Conservation (phyloP, 2,113 vertebrate genomes). For the Syrrhaptes paradoxus region DNA sequence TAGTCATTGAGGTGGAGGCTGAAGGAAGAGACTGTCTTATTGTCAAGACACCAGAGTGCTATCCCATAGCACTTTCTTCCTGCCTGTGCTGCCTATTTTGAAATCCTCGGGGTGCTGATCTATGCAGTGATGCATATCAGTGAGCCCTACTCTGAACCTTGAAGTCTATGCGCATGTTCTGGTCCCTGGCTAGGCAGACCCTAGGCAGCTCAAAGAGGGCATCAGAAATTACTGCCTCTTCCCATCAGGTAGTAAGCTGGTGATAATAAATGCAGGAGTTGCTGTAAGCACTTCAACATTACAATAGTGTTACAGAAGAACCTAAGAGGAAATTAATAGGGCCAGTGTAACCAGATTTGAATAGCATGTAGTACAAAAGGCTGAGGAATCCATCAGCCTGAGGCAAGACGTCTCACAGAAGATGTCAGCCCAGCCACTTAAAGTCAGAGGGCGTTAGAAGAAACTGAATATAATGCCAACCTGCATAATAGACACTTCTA, state of each 20-base stretch:
- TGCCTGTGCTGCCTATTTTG: background rate
- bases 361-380: background rate
- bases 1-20: background rate
- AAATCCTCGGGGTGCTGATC: background rate
- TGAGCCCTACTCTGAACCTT: background rate
- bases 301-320: background rate
- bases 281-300: background rate
- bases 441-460: background rate
- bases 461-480: background rate
- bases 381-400: conserved; percentile 17
- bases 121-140: background rate
- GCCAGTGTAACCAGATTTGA: background rate
- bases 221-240: background rate
- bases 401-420: conserved; percentile 31
- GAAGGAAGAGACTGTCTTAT: background rate
- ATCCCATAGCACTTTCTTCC: background rate
- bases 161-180: fast-evolving
- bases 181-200: background rate
- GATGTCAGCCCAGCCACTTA: conserved; percentile 32
- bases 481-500: conserved; percentile 3
- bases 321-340: conserved; percentile 25
- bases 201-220: background rate
- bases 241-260: background rate
- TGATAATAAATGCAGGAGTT: background rate
- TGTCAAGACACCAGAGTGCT: background rate